Base-by-base conservation (phyloP, 1,140 invertebrate species). In the Nixonia krombeini region DNA sequence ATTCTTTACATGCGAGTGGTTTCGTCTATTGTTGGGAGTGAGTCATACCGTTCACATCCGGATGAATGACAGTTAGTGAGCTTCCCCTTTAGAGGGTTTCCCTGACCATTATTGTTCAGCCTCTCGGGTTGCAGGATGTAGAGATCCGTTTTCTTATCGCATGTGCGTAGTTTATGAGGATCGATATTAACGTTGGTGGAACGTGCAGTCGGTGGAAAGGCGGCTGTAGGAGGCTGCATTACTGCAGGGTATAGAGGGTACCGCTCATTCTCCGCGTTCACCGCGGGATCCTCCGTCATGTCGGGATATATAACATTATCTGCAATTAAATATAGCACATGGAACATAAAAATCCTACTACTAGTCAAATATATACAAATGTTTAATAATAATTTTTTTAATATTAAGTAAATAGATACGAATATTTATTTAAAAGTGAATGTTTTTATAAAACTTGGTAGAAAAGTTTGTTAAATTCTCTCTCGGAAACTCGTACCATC, bases 61-160 rank as follows among this genome's bases (percentile, higher is more conserved):
- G 93, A 93, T 17, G 91, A 88, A 75, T 96, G 94, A 76, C 95
- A 96, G 78, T 96, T 96, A 0, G 94, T 96, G 0, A 96, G 86
- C 79, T 95, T 94, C n/a, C 94, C 94, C 83, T 96, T 93, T 0
- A 94, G 81, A 2, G 92, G 91, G 78, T 92, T 91, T 58, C 89
- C 91, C 67, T 89, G 87, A 0, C 91, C 91, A 61, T 92, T 93
- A 25, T 91, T 91, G 64, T 92, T 94, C 4, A 96, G 87, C 52
- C 91, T 87, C 15, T 93, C 89, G 0, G 92, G 92, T 81, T 96
- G 93, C 8, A 96, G 80, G 50, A 93, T 91, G 79, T 95, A 96
- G 0, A 97, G 88, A 81, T 95, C 93, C 0, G 94, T 92, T 75
- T 92, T 92, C 58, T 94, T 92, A 78, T 96, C 94, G 70, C 95